phyloP scores from a whole-genome alignment of 2,797 vertebrate genomes.

The Liparis tanakae region DNA sequence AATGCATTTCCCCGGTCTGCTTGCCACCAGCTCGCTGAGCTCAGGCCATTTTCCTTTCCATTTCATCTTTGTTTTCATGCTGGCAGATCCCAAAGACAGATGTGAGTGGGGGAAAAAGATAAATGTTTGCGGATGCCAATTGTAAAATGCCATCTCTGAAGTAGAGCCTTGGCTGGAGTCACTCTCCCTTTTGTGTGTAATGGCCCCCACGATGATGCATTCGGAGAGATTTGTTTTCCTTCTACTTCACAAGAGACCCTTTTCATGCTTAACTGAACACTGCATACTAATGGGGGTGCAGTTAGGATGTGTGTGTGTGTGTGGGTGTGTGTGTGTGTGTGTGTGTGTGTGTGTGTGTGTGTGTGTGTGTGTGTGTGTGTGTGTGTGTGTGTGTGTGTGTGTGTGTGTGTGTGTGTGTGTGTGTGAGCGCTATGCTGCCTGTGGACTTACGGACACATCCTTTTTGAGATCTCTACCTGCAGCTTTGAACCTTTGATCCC shows the following conservation, averaged over 20 bases:
- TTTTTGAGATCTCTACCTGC: constrained; percentile 65
- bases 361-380: constrained; percentile 13
- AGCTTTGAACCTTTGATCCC: constrained; percentile 64
- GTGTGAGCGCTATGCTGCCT: constrained; percentile 1
- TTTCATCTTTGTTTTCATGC: constrained; percentile 58
- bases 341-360: constrained; percentile 6
- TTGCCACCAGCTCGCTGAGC: constrained; percentile 46
- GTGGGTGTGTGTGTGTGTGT: constrained; percentile 7
- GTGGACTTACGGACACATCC: constrained; percentile 39
- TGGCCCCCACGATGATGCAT: constrained; percentile 83
- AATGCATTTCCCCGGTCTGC: constrained; percentile 60
- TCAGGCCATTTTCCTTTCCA: constrained; percentile 50
- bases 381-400: constrained; percentile 12
- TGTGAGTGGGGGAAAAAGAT: constrained; percentile 58
- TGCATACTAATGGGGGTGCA: constrained; percentile 75
- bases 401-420: constrained; percentile 15
- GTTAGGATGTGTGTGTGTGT: constrained; percentile 4
- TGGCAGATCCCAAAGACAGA: constrained; percentile 44
- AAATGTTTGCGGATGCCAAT: constrained; percentile 80
- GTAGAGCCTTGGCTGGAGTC: constrained; percentile 79
- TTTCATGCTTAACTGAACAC: constrained; percentile 76
- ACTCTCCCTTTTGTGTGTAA: constrained; percentile 81
- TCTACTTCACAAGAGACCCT: constrained; percentile 76
- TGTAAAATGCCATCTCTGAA: constrained; percentile 85
- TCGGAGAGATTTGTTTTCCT: constrained; percentile 77